phyloP scores from a whole-genome alignment of 2,113 vertebrate genomes.

The Platysteira castanea region DNA sequence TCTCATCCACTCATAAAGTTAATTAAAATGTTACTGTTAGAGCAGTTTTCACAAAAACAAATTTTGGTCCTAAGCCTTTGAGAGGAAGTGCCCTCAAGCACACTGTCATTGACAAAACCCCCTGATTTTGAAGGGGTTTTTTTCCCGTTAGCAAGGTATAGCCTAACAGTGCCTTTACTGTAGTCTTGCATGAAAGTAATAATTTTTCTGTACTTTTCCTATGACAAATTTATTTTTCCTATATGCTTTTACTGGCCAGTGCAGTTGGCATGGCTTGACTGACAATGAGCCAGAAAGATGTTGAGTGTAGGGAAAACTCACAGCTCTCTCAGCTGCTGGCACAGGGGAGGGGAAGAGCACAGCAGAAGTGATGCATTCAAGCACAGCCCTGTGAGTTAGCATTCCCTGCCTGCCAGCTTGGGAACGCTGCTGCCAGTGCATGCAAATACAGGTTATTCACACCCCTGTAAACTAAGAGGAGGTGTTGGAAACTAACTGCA shows the following conservation, averaged over 20 bases:
- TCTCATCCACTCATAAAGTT: neutral
- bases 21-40: neutral
- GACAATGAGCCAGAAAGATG: constrained; percentile 76
- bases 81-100: neutral
- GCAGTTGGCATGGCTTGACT: constrained; percentile 67
- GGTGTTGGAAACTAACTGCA: neutral
- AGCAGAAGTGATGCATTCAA: constrained; percentile 50
- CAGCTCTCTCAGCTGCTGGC: constrained; percentile 58
- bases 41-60: neutral
- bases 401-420: constrained; percentile 37
- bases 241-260: constrained; percentile 78
- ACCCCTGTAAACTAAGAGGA: neutral
- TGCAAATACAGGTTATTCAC: constrained; percentile 5
- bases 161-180: constrained; percentile 72
- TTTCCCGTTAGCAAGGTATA: constrained; percentile 39
- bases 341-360: constrained; percentile 27
- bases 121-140: constrained; percentile 50
- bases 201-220: constrained; percentile 74
- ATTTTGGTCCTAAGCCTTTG: neutral
- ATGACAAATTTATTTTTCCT: constrained; percentile 81
- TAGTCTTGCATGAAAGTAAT: constrained; percentile 71
- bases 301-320: constrained; percentile 63
- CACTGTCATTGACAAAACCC: constrained; percentile 14
- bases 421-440: neutral
- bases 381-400: constrained; percentile 14